phyloP scores from a whole-genome alignment of 2,113 vertebrate species.

The Lophius piscatorius region DNA sequence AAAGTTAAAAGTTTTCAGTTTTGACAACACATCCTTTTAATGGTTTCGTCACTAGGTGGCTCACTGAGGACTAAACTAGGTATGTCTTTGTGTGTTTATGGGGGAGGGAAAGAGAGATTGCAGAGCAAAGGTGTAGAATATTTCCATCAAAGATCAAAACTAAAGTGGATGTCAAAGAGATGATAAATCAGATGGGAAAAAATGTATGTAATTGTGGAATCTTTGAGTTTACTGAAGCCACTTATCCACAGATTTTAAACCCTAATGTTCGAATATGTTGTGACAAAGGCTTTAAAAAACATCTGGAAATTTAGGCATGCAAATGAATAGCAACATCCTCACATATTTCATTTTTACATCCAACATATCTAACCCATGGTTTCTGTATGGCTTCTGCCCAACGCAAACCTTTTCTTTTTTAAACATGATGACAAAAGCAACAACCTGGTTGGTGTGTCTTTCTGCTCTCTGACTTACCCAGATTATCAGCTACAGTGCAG shows the following conservation, averaged over 20 bases:
- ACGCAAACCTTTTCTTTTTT: slow-evolving; percentile 21
- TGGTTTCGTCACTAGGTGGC: background rate
- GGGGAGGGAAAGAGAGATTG: too few species aligned
- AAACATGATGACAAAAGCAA: slow-evolving; percentile 17
- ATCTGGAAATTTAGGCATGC: slow-evolving; percentile 14
- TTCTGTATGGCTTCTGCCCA: background rate
- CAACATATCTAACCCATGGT: background rate
- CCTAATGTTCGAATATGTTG: background rate
- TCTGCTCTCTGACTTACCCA: slow-evolving; percentile 73
- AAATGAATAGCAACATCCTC: background rate
- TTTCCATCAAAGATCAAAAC: too few species aligned
- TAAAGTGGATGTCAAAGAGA: too few species aligned
- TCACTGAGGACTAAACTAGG: background rate
- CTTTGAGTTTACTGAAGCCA: background rate
- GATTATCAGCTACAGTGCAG: slow-evolving; percentile 75
- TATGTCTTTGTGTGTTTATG: background rate
- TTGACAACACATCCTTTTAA: background rate
- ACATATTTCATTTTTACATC: slow-evolving; percentile 1
- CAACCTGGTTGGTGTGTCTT: slow-evolving; percentile 33
- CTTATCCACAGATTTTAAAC: slow-evolving; percentile 4
- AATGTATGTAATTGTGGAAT: too few species aligned
- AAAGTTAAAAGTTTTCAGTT: too few species aligned
- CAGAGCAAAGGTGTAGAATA: slow-evolving; percentile 4
- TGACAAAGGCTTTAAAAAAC: background rate
- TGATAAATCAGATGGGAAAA: too few species aligned